phyloP scores from a whole-genome alignment of 2,888 invertebrate species.

The Aphodius sticticus region DNA sequence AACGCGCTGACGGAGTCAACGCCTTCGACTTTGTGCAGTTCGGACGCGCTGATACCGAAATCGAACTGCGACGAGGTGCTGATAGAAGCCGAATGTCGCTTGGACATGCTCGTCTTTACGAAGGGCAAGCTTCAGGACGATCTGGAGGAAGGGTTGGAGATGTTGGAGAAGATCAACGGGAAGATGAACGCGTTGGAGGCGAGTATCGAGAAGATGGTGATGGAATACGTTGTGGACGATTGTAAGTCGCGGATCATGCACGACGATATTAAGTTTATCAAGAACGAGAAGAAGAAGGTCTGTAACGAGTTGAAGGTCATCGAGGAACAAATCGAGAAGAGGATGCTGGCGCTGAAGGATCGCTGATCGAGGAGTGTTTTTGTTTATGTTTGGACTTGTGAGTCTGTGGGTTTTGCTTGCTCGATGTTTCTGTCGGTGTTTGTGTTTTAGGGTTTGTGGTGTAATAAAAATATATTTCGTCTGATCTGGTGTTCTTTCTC shows the following conservation, averaged over 20 bases:
- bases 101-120: not conserved
- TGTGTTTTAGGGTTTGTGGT: too few relatives aligned
- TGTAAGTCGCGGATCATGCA: not conserved
- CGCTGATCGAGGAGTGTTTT: too few relatives aligned
- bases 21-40: too few relatives aligned
- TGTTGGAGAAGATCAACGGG: not conserved
- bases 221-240: not conserved
- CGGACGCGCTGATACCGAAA: too few relatives aligned
- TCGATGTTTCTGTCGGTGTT: too few relatives aligned
- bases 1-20: too few relatives aligned
- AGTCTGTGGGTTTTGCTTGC: too few relatives aligned
- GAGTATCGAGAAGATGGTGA: not conserved
- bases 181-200: not conserved
- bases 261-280: constrained; percentile 1
- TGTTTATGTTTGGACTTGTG: too few relatives aligned
- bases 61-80: not conserved
- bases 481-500: too few relatives aligned
- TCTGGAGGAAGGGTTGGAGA: not conserved
- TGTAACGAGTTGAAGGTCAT: not conserved
- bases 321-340: not conserved
- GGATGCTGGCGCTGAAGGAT: not conserved
- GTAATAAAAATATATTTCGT: too few relatives aligned
- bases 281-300: not conserved
- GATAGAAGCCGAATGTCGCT: not conserved
- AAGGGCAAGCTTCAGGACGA: not conserved